Evolutionary conservation across 2,888 invertebrate genomes (phyloP).

Genomic region (Cephus spinipes): DNA sequence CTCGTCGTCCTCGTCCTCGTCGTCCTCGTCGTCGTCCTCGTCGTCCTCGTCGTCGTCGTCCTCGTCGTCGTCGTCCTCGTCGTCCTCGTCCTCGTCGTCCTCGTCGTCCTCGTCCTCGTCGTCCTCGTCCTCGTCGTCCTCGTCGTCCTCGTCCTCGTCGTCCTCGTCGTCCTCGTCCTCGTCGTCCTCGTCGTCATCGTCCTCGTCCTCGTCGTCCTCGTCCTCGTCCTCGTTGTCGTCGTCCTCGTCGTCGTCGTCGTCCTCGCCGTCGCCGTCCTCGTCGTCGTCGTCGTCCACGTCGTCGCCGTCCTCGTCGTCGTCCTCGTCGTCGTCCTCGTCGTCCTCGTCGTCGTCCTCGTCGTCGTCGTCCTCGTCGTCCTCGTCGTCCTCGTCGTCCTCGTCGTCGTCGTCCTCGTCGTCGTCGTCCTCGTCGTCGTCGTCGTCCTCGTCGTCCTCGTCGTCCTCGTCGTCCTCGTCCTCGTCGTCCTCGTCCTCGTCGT

Average conservation of each 20-base stretch:
- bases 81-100: slow-evolving; percentile 1
- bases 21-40: slow-evolving; percentile 1
- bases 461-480: slow-evolving; percentile 1
- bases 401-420: background rate
- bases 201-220: background rate
- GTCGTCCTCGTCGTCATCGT: background rate
- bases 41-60: background rate
- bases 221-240: too few relatives aligned
- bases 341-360: slow-evolving; percentile 16
- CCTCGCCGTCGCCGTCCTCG: too few relatives aligned
- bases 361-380: slow-evolving; percentile 7
- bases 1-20: background rate
- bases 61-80: slow-evolving; percentile 1
- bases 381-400: slow-evolving; percentile 3
- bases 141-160: background rate
- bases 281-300: too few relatives aligned
- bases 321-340: slow-evolving; percentile 3
- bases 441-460: slow-evolving; percentile 1
- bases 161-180: slow-evolving; percentile 3
- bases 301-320: too few relatives aligned
- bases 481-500: background rate
- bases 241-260: too few relatives aligned
- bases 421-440: slow-evolving; percentile 1
- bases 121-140: background rate
- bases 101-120: background rate